Conservation (phyloP, 2,797 vertebrate species). For the Squalus acanthias region DNA sequence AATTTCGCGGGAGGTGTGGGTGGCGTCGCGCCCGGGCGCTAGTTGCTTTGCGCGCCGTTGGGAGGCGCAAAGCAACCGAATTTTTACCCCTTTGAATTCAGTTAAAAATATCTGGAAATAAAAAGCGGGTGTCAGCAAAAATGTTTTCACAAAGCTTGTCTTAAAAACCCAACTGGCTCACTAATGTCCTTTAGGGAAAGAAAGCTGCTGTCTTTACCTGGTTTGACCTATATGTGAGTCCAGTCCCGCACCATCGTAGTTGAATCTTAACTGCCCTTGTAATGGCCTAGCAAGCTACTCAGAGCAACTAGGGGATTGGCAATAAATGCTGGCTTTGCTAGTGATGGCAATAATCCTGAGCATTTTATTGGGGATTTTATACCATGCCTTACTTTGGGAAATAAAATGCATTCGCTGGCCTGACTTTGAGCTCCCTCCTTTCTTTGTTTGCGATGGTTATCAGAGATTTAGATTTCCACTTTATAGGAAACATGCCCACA, state of each 20-base stretch:
- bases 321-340: not conserved
- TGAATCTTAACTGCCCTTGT: not conserved
- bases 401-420: not conserved
- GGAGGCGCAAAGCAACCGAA: too few species aligned
- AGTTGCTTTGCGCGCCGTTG: too few species aligned
- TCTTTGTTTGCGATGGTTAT: not conserved
- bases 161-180: too few species aligned
- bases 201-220: not conserved
- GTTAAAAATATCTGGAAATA: not conserved
- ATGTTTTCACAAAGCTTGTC: not conserved
- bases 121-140: not conserved
- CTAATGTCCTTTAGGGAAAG: not conserved
- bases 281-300: not conserved
- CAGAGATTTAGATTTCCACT: not conserved
- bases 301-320: not conserved
- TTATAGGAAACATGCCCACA: not conserved
- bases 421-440: not conserved
- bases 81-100: not conserved
- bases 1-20: too few species aligned
- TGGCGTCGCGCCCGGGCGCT: too few species aligned
- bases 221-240: not conserved
- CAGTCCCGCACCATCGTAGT: not conserved
- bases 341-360: not conserved
- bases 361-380: not conserved
- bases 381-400: not conserved